Evolutionary conservation across 2,113 vertebrate genomes (phyloP).

Genomic region (Azemiops feae): DNA sequence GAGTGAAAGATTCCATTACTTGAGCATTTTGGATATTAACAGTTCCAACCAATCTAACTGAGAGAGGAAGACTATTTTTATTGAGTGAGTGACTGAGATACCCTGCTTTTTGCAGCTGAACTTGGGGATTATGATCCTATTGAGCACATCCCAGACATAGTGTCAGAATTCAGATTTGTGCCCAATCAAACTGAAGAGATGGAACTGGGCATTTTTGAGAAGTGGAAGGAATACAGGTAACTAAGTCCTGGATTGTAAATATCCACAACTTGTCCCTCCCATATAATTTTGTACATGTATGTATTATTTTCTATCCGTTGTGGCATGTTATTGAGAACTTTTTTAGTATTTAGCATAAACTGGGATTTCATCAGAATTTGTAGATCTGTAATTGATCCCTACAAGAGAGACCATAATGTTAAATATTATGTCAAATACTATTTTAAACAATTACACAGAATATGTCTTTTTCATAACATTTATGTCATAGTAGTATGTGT

Average conservation of each 20-base stretch:
- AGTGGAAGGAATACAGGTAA: conserved; percentile 97
- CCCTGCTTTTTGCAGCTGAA: conserved; percentile 79
- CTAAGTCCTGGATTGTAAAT: background rate
- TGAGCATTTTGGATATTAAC: background rate
- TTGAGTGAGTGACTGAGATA: conserved; percentile 13
- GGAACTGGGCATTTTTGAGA: conserved; percentile 87
- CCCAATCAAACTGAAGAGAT: conserved; percentile 91
- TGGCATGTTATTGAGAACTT: background rate
- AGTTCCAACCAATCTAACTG: background rate
- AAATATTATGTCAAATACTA: background rate
- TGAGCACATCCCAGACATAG: conserved; percentile 87
- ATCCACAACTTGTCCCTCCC: background rate
- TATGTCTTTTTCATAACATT: background rate
- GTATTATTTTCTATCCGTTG: background rate
- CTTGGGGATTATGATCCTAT: conserved; percentile 91
- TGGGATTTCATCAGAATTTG: background rate
- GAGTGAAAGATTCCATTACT: background rate
- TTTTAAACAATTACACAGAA: background rate
- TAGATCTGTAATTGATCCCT: background rate
- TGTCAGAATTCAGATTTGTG: conserved; percentile 95
- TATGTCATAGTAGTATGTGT: background rate
- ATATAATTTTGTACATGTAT: background rate
- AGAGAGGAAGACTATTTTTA: background rate
- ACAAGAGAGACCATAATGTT: background rate
- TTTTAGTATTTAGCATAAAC: background rate